Percentiles rank a stretch among this genome's conserved stretches.
These are phyloP conservation scores for Masnerella sp. DNA, from an alignment of 2,888 invertebrate species.

Conservation along the genomic window DNA sequence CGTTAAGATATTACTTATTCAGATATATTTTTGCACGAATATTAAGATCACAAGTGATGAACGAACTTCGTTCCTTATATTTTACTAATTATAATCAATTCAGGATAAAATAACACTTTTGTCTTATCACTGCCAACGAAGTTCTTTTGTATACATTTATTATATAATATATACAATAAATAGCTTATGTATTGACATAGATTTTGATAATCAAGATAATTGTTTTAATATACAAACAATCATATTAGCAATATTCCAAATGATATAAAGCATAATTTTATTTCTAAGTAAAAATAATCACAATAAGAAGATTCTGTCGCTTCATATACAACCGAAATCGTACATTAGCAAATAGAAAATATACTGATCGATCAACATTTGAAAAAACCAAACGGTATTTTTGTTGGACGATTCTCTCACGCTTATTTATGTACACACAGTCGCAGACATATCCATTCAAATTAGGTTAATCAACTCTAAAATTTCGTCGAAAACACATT, in stretches of 20 bases:
- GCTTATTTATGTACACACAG: slow-evolving; percentile 47
- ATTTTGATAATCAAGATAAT: slow-evolving; percentile 20
- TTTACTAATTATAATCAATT: no score
- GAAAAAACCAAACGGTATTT: slow-evolving; percentile 54
- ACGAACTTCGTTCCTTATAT: no score
- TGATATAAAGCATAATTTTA: no score
- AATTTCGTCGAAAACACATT: slow-evolving; percentile 34
- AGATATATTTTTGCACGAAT: no score
- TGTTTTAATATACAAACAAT: slow-evolving; percentile 26
- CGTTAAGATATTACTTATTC: no score
- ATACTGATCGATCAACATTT: slow-evolving; percentile 36
- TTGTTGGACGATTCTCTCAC: slow-evolving; percentile 26
- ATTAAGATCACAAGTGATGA: no score
- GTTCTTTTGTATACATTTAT: slow-evolving; percentile 11
- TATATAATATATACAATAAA: slow-evolving; percentile 51
- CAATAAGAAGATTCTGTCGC: slow-evolving; percentile 24
- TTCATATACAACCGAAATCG: slow-evolving; percentile 23
- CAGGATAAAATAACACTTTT: slow-evolving; percentile 22
- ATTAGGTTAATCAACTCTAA: slow-evolving; percentile 14
- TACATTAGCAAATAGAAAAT: slow-evolving; percentile 11
- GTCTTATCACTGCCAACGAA: slow-evolving; percentile 36
- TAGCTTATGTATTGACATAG: slow-evolving; percentile 38
- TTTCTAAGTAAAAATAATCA: slow-evolving; percentile 14
- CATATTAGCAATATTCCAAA: slow-evolving; percentile 6
- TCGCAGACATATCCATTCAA: slow-evolving; percentile 29